Evolutionary conservation across 2,888 invertebrate species (phyloP).

Genomic region (Idaea aversata): DNA sequence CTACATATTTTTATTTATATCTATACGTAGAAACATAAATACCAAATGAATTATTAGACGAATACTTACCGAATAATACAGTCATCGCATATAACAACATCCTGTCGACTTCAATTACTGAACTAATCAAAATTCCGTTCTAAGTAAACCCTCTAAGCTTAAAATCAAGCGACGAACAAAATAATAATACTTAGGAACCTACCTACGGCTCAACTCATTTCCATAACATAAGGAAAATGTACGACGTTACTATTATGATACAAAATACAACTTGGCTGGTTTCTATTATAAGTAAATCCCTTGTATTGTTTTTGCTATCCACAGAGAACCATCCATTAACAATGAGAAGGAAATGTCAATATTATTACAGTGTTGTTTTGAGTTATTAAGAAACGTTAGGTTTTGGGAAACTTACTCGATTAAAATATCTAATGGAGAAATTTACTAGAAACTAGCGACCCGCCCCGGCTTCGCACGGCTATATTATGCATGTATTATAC

Average conservation of each 20-base stretch:
- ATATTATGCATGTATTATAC: too few species aligned
- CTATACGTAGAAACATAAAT: too few species aligned
- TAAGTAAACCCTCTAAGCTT: slow-evolving; percentile 18
- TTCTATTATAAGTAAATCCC: slow-evolving; percentile 26
- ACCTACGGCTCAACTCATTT: slow-evolving; percentile 27
- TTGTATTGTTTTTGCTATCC: slow-evolving; percentile 33
- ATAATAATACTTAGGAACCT: slow-evolving; percentile 1
- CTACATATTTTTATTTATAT: too few species aligned
- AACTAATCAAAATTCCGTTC: slow-evolving; percentile 17
- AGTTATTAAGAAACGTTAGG: too few species aligned
- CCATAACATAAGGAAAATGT: slow-evolving; percentile 29
- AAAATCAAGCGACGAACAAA: slow-evolving; percentile 12
- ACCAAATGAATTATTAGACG: too few species aligned
- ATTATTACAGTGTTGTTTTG: too few species aligned
- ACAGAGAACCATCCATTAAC: slow-evolving; percentile 12
- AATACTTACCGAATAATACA: too few species aligned
- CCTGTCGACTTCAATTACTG: slow-evolving; percentile 5
- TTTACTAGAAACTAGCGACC: too few species aligned
- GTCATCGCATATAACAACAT: neutral
- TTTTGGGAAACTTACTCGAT: too few species aligned
- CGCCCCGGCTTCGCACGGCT: too few species aligned
- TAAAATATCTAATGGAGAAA: too few species aligned
- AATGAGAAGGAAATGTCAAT: too few species aligned
- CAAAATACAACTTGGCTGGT: slow-evolving; percentile 27
- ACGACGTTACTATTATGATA: slow-evolving; percentile 22